phyloP scores from a whole-genome alignment of 92 coral and sea anemone genomes.

The Palythoa grandiflora region DNA sequence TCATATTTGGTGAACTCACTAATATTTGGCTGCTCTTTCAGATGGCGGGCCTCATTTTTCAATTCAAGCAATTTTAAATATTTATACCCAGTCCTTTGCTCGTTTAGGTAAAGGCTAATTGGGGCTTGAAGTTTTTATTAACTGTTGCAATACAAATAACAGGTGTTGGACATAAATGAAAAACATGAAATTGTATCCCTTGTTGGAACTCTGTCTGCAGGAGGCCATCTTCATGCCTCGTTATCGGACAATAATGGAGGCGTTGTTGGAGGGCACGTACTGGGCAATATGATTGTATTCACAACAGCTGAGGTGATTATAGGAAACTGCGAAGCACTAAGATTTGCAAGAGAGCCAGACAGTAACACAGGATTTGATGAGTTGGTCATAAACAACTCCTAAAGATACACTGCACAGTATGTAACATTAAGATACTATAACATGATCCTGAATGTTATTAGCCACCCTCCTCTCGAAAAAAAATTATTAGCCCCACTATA shows the following conservation, averaged over 20 bases:
- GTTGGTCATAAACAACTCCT: conserved; percentile 47
- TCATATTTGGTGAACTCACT: no score
- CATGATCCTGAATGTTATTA: not conserved
- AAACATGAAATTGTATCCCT: conserved; percentile 92
- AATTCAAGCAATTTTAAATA: no score
- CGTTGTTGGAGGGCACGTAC: conserved; percentile 89
- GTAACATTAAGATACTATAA: not conserved
- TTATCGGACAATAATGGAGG: conserved; percentile 83
- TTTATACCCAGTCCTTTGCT: no score
- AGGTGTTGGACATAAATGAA: conserved; percentile 69
- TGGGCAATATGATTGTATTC: conserved; percentile 87
- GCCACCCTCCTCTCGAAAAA: not conserved
- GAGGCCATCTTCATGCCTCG: conserved; percentile 85
- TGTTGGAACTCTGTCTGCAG: conserved; percentile 86
- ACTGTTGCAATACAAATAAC: not conserved
- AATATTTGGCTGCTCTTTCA: no score
- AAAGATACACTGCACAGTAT: no score
- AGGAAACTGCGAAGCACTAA: conserved; percentile 75
- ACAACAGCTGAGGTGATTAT: conserved; percentile 95
- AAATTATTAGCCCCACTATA: no score
- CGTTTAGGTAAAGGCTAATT: no score
- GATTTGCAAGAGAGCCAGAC: conserved; percentile 75
- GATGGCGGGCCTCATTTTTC: no score
- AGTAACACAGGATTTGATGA: conserved; percentile 82
- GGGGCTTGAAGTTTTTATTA: not conserved